phyloP scores from a whole-genome alignment of 2,888 invertebrate genomes.

The Antheraea yamamai region DNA sequence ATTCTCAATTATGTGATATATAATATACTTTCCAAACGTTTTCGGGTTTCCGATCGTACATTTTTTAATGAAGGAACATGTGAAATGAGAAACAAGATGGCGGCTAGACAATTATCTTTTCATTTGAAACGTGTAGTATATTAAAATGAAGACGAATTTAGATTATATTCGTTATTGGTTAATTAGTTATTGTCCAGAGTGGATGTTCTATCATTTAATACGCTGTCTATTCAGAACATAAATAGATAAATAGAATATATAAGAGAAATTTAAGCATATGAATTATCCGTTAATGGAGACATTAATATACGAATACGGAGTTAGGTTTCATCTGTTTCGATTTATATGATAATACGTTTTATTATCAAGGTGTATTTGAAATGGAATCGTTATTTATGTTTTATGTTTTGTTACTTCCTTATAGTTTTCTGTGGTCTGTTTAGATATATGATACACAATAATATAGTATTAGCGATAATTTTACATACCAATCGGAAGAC shows the following conservation, averaged over 20 bases:
- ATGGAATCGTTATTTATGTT: background rate
- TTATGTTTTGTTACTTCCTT: background rate
- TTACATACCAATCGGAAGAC: background rate
- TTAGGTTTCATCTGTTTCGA: background rate
- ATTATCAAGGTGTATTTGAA: background rate
- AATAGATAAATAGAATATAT: background rate
- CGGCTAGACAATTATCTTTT: too few relatives aligned
- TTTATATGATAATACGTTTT: slow-evolving; percentile 2
- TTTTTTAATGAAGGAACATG: too few relatives aligned
- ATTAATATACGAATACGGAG: background rate
- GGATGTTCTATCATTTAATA: too few relatives aligned
- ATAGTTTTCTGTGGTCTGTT: background rate
- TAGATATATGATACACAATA: background rate
- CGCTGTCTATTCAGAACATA: too few relatives aligned
- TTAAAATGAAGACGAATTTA: too few relatives aligned
- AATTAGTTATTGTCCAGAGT: too few relatives aligned
- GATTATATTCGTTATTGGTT: too few relatives aligned
- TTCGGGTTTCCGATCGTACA: too few relatives aligned
- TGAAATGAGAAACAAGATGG: too few relatives aligned
- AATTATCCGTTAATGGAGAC: background rate
- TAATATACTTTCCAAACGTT: too few relatives aligned
- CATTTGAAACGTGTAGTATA: too few relatives aligned
- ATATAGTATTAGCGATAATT: background rate
- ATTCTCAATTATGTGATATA: too few relatives aligned
- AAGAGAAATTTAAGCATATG: background rate